Conservation (phyloP, 2,888 invertebrate genomes). For the Achlya flavicornis region DNA sequence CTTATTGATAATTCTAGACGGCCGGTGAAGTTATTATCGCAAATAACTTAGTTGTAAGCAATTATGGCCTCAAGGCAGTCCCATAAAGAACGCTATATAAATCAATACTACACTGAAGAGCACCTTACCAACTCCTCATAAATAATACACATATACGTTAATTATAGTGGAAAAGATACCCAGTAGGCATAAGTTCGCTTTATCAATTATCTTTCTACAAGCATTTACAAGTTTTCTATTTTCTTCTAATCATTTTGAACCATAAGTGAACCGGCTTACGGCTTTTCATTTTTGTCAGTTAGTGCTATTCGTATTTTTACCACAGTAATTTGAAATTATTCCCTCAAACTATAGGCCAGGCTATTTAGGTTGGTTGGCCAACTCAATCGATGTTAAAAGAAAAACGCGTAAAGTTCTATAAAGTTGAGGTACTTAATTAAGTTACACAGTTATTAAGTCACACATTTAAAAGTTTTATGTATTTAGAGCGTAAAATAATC, state of each 20-base stretch:
- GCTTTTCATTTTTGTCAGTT: neutral
- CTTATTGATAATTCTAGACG: slow-evolving; percentile 51
- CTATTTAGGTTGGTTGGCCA: slow-evolving; percentile 31
- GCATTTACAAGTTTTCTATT: slow-evolving; percentile 30
- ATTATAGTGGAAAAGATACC: slow-evolving; percentile 62
- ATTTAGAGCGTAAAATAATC: too few species aligned
- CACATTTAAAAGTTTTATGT: neutral
- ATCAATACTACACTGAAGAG: slow-evolving; percentile 65
- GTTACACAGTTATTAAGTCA: neutral
- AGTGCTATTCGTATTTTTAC: neutral
- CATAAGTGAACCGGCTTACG: slow-evolving; percentile 22
- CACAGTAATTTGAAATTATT: neutral
- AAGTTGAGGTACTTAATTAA: slow-evolving; percentile 7
- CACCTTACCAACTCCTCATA: slow-evolving; percentile 47
- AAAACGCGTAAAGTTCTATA: slow-evolving; percentile 20
- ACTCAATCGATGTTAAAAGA: slow-evolving; percentile 32
- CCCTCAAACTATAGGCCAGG: slow-evolving; percentile 18
- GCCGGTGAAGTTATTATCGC: slow-evolving; percentile 62
- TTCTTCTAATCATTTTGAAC: slow-evolving; percentile 23
- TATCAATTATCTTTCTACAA: slow-evolving; percentile 53
- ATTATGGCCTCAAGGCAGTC: slow-evolving; percentile 45
- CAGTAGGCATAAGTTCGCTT: slow-evolving; percentile 59
- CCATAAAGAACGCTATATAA: slow-evolving; percentile 58
- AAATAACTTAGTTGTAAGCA: slow-evolving; percentile 62
- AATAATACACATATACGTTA: slow-evolving; percentile 57